Base-by-base conservation (phyloP, 1,140 invertebrate genomes). In the Pseudoatta argentina region DNA sequence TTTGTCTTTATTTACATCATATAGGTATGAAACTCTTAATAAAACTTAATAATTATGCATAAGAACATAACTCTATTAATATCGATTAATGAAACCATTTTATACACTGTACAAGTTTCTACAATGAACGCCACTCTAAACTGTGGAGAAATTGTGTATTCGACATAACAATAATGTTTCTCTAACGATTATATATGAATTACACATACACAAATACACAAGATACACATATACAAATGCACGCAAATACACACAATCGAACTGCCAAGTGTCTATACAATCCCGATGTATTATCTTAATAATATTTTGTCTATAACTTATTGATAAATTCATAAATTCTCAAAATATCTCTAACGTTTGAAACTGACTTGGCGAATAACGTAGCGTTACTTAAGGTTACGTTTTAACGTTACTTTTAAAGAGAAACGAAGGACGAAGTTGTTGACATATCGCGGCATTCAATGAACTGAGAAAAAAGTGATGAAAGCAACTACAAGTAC, bases 311-410 rank as follows among this genome's bases (percentile, higher is more conserved):
- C 34, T 3, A 3, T n/a, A 27, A 34, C 0, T 7, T 16, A 39
- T 61, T 8, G 1, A 76, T 63, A 77, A 64, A 63, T 48, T 66
- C 34, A n/a, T 27, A 48, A 66, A 48, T 44, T 48, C 18, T 21
- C 7, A 30, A n/a, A 63, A 77, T 21, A 34, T 39, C 7, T 39
- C 24, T 39, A 59, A 53, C 57, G n/a, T 51, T 51, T 34, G 8
- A 78, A 64, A 66, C 1, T 51, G 61, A 48, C 16, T 64, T 30
- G 8, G n/a, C 2, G 10, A 59, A 59, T 61, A 24, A 44, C 12
- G 5, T 14, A 48, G 27, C 1, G 7, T 48, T 64, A 48, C 14
- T 44, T 44, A 44, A 44, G 0, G 21, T 3, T 8, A 39, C 34
- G 21, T 39, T 7, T 39, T 39, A 39, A 3, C 0, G 10, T 76